Base-by-base conservation (phyloP, 2,797 vertebrate genomes). In the Adelosebastes latens region DNA sequence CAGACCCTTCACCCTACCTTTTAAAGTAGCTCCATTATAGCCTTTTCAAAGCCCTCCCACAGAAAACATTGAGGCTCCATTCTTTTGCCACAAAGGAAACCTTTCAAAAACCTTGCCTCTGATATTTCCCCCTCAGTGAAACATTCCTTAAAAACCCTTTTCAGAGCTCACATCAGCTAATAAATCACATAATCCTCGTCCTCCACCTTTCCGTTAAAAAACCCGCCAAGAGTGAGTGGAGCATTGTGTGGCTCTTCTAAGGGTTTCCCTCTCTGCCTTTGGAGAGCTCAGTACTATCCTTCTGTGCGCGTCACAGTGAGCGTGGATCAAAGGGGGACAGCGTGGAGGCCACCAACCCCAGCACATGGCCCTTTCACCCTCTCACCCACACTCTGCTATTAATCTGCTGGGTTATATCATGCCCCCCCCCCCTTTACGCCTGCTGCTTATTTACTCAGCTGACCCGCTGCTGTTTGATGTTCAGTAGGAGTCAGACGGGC, bases 381-480 rank as follows among this genome's bases (percentile, higher is more conserved):
- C 91, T 93, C 93, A 91, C 93, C 93, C 93, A 91, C 93, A 52
- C 89, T 79, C 80, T 78, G 86, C 75, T 86, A 93, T 93, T 94
- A 90, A 93, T 93, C 92, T 91, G 77, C 65, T 58, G 81, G 70
- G 83, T 79, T 88, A 83, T 65, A 87, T 84, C 80, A n/a, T 65
- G 77, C 78, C 5, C n/a, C 0, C 46, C 72, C 79, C 65, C 79
- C 72, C 80, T 77, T 80, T 68, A 83, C 36, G 82, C 89, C 80
- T 81, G 72, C 91, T 90, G 83, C 86, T 85, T 93, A 91, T 95
- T 94, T 94, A 92, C 93, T 93, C 93, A 94, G 93, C 94, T 94
- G 94, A 95, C 91, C 89, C 63, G 32, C 80, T 87, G 82, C 77
- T 85, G 89, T 94, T 94, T 93, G 93, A 95, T 92, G 91, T 93